A percentile compares a stretch with the other conserved stretches of the same genome.
Evolutionary conservation across 1,140 invertebrate genomes (phyloP).

Genomic region (Macrostomum lignano): DNA sequence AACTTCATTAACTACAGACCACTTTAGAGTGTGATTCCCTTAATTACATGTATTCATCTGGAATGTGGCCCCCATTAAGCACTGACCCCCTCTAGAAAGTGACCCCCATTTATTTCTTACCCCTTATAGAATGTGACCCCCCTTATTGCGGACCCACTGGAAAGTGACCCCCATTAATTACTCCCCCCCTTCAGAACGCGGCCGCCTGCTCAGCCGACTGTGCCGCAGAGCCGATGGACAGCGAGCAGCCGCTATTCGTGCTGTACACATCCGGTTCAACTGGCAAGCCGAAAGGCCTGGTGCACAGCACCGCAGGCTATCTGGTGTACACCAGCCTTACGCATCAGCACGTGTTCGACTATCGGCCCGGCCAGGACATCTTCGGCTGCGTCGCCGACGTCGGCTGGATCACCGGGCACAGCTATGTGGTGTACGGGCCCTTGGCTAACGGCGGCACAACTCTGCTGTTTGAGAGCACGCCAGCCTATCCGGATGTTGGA

Average conservation of each 20-base stretch:
- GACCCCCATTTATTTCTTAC: too few relatives aligned
- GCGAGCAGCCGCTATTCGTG: conserved; percentile 42
- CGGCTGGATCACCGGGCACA: conserved; percentile 35
- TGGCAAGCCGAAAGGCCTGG: conserved; percentile 79
- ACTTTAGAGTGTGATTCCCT: too few relatives aligned
- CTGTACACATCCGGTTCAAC: conserved; percentile 80
- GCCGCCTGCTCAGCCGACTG: too few relatives aligned
- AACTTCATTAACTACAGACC: too few relatives aligned
- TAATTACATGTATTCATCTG: too few relatives aligned
- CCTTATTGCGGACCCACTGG: too few relatives aligned
- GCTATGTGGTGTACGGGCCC: conserved; percentile 33
- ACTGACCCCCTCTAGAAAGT: too few relatives aligned
- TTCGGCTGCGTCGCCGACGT: conserved; percentile 35
- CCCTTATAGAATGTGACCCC: too few relatives aligned
- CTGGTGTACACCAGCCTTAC: conserved; percentile 42
- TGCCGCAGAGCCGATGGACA: conserved; percentile 26
- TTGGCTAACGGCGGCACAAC: conserved; percentile 32
- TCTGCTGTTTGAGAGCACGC: conserved; percentile 33
- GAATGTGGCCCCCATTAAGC: too few relatives aligned
- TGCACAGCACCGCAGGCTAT: conserved; percentile 74
- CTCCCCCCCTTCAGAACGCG: conserved; percentile 33
- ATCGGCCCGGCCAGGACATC: conserved; percentile 38
- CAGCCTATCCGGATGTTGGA: conserved; percentile 32
- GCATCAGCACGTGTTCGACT: conserved; percentile 67
- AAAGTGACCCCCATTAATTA: conserved; percentile 57